These are phyloP conservation scores for Vespertilio murinus DNA, from an alignment of 2,797 vertebrate genomes.

Conservation along the genomic window DNA sequence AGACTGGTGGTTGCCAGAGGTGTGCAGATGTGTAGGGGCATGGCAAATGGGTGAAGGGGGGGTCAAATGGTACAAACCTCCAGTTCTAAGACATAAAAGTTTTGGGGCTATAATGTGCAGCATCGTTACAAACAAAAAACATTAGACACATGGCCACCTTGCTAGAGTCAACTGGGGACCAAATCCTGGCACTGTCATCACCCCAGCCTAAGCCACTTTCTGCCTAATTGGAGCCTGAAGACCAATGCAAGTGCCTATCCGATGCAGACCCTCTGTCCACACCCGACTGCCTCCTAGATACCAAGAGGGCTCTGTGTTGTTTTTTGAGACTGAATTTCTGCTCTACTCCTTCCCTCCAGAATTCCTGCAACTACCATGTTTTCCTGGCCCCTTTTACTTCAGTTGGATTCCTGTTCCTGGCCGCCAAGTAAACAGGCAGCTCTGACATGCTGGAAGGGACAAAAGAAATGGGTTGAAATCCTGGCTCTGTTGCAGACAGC, in stretches of 20 bases:
- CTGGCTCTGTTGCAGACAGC: neutral
- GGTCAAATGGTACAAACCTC: neutral
- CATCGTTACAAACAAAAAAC: neutral
- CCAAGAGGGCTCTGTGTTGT: accelerated
- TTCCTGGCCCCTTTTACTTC: neutral
- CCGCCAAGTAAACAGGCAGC: neutral
- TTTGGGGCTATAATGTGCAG: neutral
- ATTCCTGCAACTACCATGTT: neutral
- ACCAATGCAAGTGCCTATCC: neutral
- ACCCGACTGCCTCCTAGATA: neutral
- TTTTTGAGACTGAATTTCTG: neutral
- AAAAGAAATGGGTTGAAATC: neutral
- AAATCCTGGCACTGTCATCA: accelerated
- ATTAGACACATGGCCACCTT: neutral
- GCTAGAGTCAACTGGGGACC: neutral
- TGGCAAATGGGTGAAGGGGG: neutral
- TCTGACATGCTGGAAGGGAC: neutral
- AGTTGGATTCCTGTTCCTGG: neutral
- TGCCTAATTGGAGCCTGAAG: neutral
- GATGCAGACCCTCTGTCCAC: accelerated
- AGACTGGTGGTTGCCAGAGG: neutral
- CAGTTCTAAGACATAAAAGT: neutral
- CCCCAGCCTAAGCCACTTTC: neutral
- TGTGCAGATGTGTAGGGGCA: neutral
- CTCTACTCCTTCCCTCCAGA: neutral